Base-by-base conservation (phyloP, 2,797 vertebrate genomes). In the Pseudochirops cupreus region DNA sequence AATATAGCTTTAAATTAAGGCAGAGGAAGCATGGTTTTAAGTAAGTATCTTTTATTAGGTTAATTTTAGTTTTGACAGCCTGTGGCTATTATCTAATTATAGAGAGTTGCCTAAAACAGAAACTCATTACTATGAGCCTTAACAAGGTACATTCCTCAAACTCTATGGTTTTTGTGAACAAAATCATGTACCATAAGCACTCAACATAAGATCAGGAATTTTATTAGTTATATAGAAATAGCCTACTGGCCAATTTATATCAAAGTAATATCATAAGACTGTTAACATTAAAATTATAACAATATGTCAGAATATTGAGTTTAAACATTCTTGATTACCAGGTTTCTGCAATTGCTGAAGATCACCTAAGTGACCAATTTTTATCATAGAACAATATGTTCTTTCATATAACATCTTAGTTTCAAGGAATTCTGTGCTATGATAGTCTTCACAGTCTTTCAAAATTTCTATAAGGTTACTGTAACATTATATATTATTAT, bases 31-130 rank as follows among this genome's bases (percentile, higher is more conserved):
- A 52, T 95, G 96, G 58, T 94, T 97, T 95, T 96, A 96, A 98
- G 91, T 96, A 53, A 94, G 13, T 97, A 94, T 97, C 56, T 98
- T 98, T 97, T 96, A 93, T 97, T 96, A 95, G 92, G 96, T 95
- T 98, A 98, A 98, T 96, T 98, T 98, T 97, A 98, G 93, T 93
- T 98, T 57, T 94, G 91, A 74, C 95, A 97, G 57, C 95, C 96
- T 97, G 55, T 95, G 97, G 87, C 94, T 59, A 95, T 97, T 96
- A 96, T 96, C 96, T 98, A 97, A 98, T 98, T 98, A 98, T 59
- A 95, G 91, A 96, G 55, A 21, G 29, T 87, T 93, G 28, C 74
- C 91, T 93, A 97, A 97, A 98, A 91, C 91, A 98, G 97, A 98
- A 98, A 96, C 93, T 96, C 94, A 59, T 39, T 98, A 92, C 56